Evolutionary conservation across 2,888 invertebrate genomes (phyloP), one percentile per base, ranked within the genome.

Genomic region (Lasioglossum vierecki): DNA sequence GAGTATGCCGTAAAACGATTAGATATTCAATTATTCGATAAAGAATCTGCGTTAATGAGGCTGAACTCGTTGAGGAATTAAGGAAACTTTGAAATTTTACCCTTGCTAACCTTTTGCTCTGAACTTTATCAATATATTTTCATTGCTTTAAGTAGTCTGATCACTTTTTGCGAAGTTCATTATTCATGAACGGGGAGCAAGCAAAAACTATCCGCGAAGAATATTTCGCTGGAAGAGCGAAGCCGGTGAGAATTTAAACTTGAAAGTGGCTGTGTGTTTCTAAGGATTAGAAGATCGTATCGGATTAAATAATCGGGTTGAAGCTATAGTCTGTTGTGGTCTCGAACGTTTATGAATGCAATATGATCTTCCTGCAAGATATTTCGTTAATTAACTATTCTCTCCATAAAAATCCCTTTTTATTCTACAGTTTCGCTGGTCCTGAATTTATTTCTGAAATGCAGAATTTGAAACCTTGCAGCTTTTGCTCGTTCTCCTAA

Each of bases 61-160:
- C 70, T 70, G 70, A 70, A 41, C 41, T n/a, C 9, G 68, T 39
- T 4, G 41, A 11, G 41, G n/a, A 70, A 70, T 70, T 41, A 39
- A 41, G 39, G 11, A 70, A 41, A 41, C n/a, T 70, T 41, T n/a
- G 39, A n/a, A 41, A 70, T 70, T 70, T 70, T 41, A 70, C 41
- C 41, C 9, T 39, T 5, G n/a, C 41, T 13, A 11, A n/a, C 70
- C 13, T 41, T 70, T 13, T 41, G 4, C 41, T 5, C 39, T 13
- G 22, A 70, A 41, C n/a, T 41, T 70, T 22, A n/a, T 6, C 70
- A 41, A 41, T 70, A 41, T 39, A 70, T 70, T 70, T 70, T 41
- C 70, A 70, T 41, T n/a, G 70, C 41, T n/a, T 70, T 13, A 70
- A 41, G 70, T 41, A n/a, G 70, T 41, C 41, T 13, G 11, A 41